phyloP scores from a whole-genome alignment of 2,113 vertebrate species.

The Zootoca vivipara region DNA sequence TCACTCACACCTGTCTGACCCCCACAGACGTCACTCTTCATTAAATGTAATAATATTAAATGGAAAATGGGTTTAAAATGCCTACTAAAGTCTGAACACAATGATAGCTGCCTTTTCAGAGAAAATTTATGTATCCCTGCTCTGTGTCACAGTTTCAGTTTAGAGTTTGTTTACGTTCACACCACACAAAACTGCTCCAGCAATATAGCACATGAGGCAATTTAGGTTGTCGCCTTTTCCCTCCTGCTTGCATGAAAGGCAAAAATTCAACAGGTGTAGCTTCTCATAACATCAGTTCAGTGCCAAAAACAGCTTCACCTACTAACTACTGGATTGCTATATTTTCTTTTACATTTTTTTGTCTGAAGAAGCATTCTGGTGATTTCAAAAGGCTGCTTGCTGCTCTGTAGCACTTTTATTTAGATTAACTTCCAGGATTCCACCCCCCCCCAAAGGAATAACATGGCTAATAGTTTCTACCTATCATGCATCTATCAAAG shows the following conservation, averaged over 20 bases:
- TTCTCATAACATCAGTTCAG: not conserved
- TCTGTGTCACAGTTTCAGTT: slow-evolving; percentile 32
- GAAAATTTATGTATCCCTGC: slow-evolving; percentile 23
- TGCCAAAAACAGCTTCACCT: not conserved
- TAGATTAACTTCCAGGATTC: too few species aligned
- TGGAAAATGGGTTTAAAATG: slow-evolving; percentile 8
- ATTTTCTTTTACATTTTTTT: not conserved
- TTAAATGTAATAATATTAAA: slow-evolving; percentile 32
- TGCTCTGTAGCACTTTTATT: too few species aligned
- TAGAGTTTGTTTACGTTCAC: slow-evolving; percentile 24
- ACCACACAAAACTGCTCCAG: not conserved
- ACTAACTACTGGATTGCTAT: not conserved
- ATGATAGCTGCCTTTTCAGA: not conserved
- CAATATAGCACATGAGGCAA: not conserved
- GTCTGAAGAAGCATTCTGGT: too few species aligned
- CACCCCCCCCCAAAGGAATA: too few species aligned
- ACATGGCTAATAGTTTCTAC: not conserved
- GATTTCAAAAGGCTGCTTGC: too few species aligned
- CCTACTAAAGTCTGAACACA: not conserved
- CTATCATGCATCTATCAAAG: not conserved
- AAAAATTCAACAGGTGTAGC: not conserved
- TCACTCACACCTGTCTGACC: slow-evolving; percentile 29
- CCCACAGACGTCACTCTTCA: slow-evolving; percentile 36
- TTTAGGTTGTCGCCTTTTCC: not conserved
- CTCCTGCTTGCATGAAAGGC: not conserved